Base-by-base conservation (phyloP, 2,113 vertebrate species). In the Thamnaconus septentrionalis region DNA sequence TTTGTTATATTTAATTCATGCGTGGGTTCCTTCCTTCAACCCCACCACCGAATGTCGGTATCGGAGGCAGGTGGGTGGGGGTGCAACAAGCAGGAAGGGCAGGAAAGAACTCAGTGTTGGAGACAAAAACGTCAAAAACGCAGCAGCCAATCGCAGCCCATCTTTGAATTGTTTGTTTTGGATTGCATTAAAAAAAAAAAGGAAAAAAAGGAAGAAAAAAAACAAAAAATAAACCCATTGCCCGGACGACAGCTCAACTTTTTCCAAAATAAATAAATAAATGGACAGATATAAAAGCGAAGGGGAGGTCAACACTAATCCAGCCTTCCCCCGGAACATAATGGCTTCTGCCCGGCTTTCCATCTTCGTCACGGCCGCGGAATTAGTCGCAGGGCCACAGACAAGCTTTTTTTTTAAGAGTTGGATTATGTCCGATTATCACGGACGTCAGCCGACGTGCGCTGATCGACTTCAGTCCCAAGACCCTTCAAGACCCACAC, bases 1-100 rank as follows among this genome's bases (percentile, higher is more conserved):
- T 83, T 63, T 76, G 50, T 64, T 54, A 56, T 69, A 78, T 68
- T 76, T 76, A 73, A 76, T 73, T 76, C 69, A 69, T 64, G 56
- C 57, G 56, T 65, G 49, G 18, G 59, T 52, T 59, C 45, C 62
- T 73, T 70, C 64, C 42, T 50, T 56, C 51, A 54, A 53, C 8
- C 6, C 58, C 5, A 42, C 5, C 8, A 2, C 39, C 12, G 5
- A 70, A 74, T 31, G 18, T 31, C 18, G 18, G 2, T 31, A 31
- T 31, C 18, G 18, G 18, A 31, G 18, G 18, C 18, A 31, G 18
- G 18, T 31, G 18, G 18, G 18, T 31, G 18, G 18, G 18, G 18
- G 18, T 1, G 18, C 18, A 31, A 31, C 18, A 2, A 31, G 18
- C 18, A 31, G 18, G 18, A 31, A 31, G 18, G 18, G 18, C 18